A percentile compares a stretch with the other conserved stretches of the same genome.
Conservation (phyloP, 1,140 invertebrate species). For the Triops cancriformis region DNA sequence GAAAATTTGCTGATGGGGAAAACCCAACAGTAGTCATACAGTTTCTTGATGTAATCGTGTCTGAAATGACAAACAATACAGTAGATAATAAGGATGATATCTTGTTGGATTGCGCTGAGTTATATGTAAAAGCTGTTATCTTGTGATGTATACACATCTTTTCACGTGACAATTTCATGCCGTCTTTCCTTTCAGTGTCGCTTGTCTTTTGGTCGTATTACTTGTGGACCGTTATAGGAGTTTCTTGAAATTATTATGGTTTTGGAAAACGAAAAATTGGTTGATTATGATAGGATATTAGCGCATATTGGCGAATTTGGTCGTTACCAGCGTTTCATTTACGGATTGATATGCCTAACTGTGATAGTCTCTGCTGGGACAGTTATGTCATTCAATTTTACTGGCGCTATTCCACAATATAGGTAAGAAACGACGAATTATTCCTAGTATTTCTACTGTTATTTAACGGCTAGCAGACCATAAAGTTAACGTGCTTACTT, state of each 20-base stretch:
- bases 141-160: neutral
- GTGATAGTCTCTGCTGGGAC: constrained; percentile 6
- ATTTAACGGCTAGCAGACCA: no score
- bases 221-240: neutral
- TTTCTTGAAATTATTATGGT: neutral
- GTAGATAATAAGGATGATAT: no score
- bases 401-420: constrained; percentile 21
- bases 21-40: neutral
- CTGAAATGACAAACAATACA: no score
- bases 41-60: no score
- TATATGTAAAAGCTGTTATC: neutral
- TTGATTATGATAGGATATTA: constrained; percentile 18
- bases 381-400: constrained; percentile 24
- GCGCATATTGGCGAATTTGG: constrained; percentile 11
- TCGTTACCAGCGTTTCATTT: constrained; percentile 13
- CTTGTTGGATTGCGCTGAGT: neutral
- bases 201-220: neutral
- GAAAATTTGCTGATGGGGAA: neutral
- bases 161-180: neutral
- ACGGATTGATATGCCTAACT: constrained; percentile 17
- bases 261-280: neutral
- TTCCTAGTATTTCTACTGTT: neutral
- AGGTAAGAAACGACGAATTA: constrained; percentile 6
- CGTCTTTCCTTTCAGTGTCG: neutral
- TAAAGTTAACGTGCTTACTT: no score